phyloP scores from a whole-genome alignment of 1,140 invertebrate genomes.

The Wiebesia pumilae region DNA sequence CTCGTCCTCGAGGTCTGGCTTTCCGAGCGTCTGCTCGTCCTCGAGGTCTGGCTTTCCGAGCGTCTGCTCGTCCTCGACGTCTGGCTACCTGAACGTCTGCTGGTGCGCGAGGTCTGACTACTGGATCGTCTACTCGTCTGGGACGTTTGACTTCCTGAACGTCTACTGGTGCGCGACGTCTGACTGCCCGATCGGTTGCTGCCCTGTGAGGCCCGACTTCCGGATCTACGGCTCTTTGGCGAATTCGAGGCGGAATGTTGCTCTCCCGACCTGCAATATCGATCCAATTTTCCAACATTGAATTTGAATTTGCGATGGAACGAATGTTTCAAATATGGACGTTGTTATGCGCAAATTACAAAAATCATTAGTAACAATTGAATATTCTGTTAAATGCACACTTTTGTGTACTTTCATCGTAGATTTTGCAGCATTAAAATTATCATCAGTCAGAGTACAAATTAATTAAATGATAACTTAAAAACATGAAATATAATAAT shows the following conservation, averaged over 20 bases:
- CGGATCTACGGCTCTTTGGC: constrained; percentile 50
- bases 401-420: too few species aligned
- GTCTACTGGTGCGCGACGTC: constrained; percentile 40
- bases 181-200: constrained; percentile 64
- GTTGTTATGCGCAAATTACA: too few species aligned
- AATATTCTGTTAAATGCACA: too few species aligned
- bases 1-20: constrained; percentile 45
- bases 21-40: constrained; percentile 43
- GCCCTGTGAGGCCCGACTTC: constrained; percentile 13
- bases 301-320: too few species aligned
- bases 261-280: background rate
- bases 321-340: too few species aligned
- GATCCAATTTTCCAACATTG: too few species aligned
- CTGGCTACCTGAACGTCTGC: constrained; percentile 53
- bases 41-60: constrained; percentile 48
- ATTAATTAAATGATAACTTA: too few species aligned
- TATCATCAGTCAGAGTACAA: too few species aligned
- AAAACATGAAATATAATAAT: too few species aligned
- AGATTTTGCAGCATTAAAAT: too few species aligned
- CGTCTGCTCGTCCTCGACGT: background rate
- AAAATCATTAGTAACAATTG: too few species aligned
- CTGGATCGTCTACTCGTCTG: constrained; percentile 56
- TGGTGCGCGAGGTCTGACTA: constrained; percentile 45
- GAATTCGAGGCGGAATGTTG: constrained; percentile 25
- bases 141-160: too few species aligned